phyloP scores from a whole-genome alignment of 2,113 vertebrate genomes.

The Mesitornis unicolor region DNA sequence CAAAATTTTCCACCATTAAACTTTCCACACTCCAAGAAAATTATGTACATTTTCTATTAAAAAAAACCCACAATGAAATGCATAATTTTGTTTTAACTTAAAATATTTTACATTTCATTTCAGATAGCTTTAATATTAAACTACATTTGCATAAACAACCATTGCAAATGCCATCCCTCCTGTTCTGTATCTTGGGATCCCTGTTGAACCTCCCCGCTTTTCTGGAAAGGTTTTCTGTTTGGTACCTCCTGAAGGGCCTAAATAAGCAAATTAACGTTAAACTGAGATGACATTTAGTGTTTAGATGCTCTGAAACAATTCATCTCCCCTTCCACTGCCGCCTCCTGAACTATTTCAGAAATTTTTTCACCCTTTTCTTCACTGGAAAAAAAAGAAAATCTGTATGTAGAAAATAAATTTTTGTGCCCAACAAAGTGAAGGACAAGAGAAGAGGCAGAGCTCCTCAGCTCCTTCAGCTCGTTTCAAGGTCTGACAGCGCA shows the following conservation, averaged over 20 bases:
- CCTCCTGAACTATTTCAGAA: neutral
- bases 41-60: neutral
- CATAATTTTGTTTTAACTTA: neutral
- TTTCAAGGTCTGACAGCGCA: neutral
- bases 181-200: fast-evolving
- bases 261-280: neutral
- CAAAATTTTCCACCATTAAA: neutral
- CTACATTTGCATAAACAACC: neutral
- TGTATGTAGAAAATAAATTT: neutral
- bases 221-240: neutral
- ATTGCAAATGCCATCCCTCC: neutral
- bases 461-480: neutral
- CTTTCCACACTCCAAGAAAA: neutral
- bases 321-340: fast-evolving
- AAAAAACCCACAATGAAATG: neutral
- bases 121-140: neutral
- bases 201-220: neutral
- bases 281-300: neutral
- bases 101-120: neutral
- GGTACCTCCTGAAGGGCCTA: neutral
- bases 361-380: neutral
- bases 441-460: neutral
- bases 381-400: neutral
- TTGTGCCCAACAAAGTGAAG: neutral
- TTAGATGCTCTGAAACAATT: neutral